Percentiles rank a stretch among this genome's conserved stretches.
Conservation (phyloP, 2,888 invertebrate genomes). For the Congeria kusceri region DNA sequence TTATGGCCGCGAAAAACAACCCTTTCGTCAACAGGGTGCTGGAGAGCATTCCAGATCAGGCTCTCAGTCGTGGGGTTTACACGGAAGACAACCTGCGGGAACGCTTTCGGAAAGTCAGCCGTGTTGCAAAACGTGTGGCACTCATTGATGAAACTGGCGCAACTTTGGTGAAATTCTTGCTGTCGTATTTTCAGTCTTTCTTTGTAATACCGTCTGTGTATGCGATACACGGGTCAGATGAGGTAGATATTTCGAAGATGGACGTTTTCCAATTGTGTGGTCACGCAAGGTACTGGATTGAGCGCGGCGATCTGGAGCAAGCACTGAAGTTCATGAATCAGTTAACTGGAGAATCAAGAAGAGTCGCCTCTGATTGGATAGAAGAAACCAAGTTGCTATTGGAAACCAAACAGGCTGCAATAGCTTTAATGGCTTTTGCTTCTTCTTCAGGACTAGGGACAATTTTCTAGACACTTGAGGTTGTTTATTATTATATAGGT, state of each 20-base stretch:
- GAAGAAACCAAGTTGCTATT: conserved; percentile 92
- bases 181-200: conserved; percentile 96
- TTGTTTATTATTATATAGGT: too few relatives aligned
- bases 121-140: conserved; percentile 93
- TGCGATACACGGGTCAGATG: conserved; percentile 84
- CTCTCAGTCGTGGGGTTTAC: conserved; percentile 92
- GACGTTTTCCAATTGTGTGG: conserved; percentile 95
- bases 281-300: conserved; percentile 93
- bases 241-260: conserved; percentile 85
- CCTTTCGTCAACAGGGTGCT: conserved; percentile 92
- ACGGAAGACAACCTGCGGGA: conserved; percentile 94
- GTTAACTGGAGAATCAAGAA: conserved; percentile 94
- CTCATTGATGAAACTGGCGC: conserved; percentile 95
- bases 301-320: conserved; percentile 94
- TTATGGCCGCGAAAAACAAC: conserved; percentile 87
- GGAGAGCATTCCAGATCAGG: conserved; percentile 91
- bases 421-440: conserved; percentile 91
- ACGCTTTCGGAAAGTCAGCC: conserved; percentile 88
- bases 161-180: conserved; percentile 89
- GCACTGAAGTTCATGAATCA: conserved; percentile 94
- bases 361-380: conserved; percentile 94
- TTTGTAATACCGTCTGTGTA: conserved; percentile 87
- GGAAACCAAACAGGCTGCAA: conserved; percentile 96
- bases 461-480: conserved; percentile 69
- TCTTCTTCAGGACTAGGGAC: conserved; percentile 83